These are phyloP conservation scores for Cynopterus brachyotis DNA, from an alignment of 2,113 vertebrate genomes.

Conservation along the genomic window DNA sequence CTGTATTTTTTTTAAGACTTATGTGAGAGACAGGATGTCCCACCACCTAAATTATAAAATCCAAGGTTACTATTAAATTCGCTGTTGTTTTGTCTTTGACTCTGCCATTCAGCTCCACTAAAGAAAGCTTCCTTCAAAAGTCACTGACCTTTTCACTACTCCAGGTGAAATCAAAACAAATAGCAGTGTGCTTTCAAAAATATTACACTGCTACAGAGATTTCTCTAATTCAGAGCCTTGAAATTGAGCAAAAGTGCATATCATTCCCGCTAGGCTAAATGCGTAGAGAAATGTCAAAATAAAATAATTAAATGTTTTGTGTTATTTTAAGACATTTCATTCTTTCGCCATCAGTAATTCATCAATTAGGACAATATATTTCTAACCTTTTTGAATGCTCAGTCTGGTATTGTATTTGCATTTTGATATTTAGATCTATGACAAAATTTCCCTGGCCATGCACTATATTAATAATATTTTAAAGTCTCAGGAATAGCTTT, in stretches of 20 bases:
- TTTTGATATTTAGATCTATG: slow-evolving; percentile 2
- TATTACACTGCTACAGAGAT: neutral
- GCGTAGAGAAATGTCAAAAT: neutral
- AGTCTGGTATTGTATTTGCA: neutral
- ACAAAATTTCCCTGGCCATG: neutral
- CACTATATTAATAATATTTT: neutral
- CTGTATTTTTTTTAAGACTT: slow-evolving; percentile 20
- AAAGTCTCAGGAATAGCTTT: neutral
- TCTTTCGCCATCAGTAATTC: neutral
- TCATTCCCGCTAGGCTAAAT: neutral
- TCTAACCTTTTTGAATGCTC: neutral
- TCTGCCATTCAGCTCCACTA: neutral
- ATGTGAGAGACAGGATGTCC: neutral
- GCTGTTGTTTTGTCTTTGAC: neutral
- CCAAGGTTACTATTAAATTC: neutral
- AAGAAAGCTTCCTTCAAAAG: slow-evolving; percentile 46
- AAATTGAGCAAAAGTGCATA: slow-evolving; percentile 31
- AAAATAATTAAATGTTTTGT: slow-evolving; percentile 48
- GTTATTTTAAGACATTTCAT: neutral
- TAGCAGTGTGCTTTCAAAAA: slow-evolving; percentile 28
- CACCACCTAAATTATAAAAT: slow-evolving; percentile 12
- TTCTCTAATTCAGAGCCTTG: slow-evolving; percentile 31
- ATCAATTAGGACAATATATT: neutral
- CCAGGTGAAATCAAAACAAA: slow-evolving; percentile 35
- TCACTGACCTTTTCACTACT: slow-evolving; percentile 33